phyloP scores from a whole-genome alignment of 2,888 invertebrate genomes.

The Isotomurus palustris region DNA sequence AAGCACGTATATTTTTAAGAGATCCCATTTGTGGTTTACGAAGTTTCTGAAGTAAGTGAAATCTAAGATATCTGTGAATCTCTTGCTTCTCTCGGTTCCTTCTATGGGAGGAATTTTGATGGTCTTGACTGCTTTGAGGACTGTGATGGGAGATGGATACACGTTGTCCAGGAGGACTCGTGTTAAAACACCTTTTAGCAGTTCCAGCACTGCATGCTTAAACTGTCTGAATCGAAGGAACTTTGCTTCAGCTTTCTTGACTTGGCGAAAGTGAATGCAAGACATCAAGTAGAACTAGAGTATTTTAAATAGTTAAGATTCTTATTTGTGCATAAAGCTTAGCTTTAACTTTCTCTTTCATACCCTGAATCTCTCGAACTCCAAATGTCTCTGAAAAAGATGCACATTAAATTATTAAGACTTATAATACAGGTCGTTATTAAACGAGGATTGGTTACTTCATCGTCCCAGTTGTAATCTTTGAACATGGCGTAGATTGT shows the following conservation, averaged over 20 bases:
- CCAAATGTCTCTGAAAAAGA: constrained; percentile 14
- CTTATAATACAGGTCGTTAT: no score
- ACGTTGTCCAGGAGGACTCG: constrained; percentile 14
- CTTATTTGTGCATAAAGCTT: background rate
- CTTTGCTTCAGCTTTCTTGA: constrained; percentile 15
- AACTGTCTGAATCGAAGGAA: constrained; percentile 24
- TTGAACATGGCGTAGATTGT: constrained; percentile 25
- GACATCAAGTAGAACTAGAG: constrained; percentile 27
- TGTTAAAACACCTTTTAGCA: constrained; percentile 7
- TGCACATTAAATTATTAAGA: no score
- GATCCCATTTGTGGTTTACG: constrained; percentile 3
- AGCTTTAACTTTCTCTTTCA: background rate
- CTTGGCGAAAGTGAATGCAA: constrained; percentile 22
- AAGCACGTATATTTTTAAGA: constrained; percentile 10
- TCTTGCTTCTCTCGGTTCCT: constrained; percentile 14
- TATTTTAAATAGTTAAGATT: background rate
- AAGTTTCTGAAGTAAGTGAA: constrained; percentile 9
- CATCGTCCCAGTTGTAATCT: constrained; percentile 30
- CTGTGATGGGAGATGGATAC: constrained; percentile 18
- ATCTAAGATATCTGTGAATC: constrained; percentile 19
- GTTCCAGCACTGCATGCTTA: constrained; percentile 13
- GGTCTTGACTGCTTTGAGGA: constrained; percentile 18
- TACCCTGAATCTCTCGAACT: constrained; percentile 29
- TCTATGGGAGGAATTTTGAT: constrained; percentile 23
- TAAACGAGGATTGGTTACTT: no score